Base-by-base conservation (phyloP, 2,888 invertebrate genomes). In the Corbicula japonica region DNA sequence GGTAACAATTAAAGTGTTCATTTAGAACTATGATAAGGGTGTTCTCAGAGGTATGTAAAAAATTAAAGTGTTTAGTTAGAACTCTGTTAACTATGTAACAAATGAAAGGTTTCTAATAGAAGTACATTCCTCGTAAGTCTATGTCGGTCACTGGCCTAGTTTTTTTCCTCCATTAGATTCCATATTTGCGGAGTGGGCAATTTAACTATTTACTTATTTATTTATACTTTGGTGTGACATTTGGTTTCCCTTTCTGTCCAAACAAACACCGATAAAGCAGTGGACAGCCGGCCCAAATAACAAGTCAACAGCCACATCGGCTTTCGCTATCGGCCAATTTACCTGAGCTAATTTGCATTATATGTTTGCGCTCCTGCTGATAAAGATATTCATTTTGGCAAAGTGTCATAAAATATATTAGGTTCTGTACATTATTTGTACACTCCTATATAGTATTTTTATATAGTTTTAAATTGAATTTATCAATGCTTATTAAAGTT, bases 161-260 rank as follows among this genome's bases (percentile, higher is more conserved):
- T n/a, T n/a, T n/a, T n/a, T n/a, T n/a, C n/a, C n/a, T n/a, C n/a
- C n/a, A n/a, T n/a, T n/a, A n/a, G n/a, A n/a, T n/a, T n/a, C n/a
- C n/a, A n/a, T 58, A 28, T 66, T 66, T 66, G 66, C 52, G 44
- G 38, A 66, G 66, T 38, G 18, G 41, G 54, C 61, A 68, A 68
- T 74, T 74, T 18, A 34, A 56, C 35, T 68, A 52, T 74, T 74
- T 68, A 52, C 60, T n/a, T 50, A 74, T 52, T 68, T 74, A 68
- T 74, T 68, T 38, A 68, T 61, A 74, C 54, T 34, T 8, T 50
- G 52, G 68, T 61, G 60, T n/a, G 54, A 66, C 54, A 66, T 66
- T 66, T n/a, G 2, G 12, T 18, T 50, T 50, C 50, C 48, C 50
- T 50, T 66, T 32, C 50, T 41, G 48, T 28, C 32, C 60, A 50